Conservation (phyloP, 2,888 invertebrate genomes). For the Trichopoda pennipes region DNA sequence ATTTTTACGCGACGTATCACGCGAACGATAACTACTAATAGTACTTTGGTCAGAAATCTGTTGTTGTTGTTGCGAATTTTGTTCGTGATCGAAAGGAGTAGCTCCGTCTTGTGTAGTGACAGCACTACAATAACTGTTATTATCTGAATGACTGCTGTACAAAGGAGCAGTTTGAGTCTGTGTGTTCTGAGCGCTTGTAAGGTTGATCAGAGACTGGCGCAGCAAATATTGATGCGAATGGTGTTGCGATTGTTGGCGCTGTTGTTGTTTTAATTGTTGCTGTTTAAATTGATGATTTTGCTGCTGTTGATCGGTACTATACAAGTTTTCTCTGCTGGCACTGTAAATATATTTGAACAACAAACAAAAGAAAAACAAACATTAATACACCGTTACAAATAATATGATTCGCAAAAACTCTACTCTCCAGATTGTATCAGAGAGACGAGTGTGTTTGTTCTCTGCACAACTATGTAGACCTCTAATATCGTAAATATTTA, state of each 20-base stretch:
- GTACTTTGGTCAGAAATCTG: conserved; percentile 21
- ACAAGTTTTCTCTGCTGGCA: conserved; percentile 80
- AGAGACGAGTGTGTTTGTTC: conserved; percentile 9
- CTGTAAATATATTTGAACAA: conserved; percentile 72
- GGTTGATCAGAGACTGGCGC: conserved; percentile 81
- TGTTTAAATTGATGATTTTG: conserved; percentile 72
- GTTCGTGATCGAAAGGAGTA: conserved; percentile 46
- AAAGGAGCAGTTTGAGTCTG: conserved; percentile 64
- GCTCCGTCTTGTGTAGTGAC: conserved; percentile 62
- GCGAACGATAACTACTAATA: conserved; percentile 48
- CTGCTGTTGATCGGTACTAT: conserved; percentile 75
- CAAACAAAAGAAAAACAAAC: conserved; percentile 67
- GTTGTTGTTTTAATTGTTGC: conserved; percentile 74
- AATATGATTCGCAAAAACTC: conserved; percentile 28
- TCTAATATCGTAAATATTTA: conserved; percentile 19
- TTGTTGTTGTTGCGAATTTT: conserved; percentile 66
- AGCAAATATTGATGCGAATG: conserved; percentile 78
- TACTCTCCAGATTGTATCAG: conserved; percentile 34
- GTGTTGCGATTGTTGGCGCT: conserved; percentile 70
- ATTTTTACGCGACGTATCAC: conserved; percentile 55
- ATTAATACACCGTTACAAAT: conserved; percentile 61
- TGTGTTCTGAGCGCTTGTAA: conserved; percentile 78
- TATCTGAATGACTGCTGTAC: conserved; percentile 64
- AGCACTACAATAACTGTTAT: conserved; percentile 68
- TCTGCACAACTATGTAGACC: background rate